Evolutionary conservation across 2,113 vertebrate genomes (phyloP).

Genomic region (Stomatorhinus ivindoensis): DNA sequence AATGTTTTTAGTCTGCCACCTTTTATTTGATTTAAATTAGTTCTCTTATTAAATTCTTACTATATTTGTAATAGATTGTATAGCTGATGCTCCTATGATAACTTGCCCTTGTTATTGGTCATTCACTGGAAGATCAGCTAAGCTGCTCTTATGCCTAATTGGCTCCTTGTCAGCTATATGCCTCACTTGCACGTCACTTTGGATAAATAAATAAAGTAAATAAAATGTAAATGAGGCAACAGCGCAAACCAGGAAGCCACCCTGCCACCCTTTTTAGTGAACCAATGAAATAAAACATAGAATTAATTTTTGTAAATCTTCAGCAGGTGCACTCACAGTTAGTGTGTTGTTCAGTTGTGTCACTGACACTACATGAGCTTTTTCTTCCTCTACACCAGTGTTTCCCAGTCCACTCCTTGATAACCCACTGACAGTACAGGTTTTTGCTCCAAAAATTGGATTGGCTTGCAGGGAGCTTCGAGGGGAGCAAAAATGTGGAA

Average conservation of each 20-base stretch:
- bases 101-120: not conserved
- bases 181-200: not conserved
- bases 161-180: not conserved
- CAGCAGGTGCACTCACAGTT: not conserved
- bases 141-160: not conserved
- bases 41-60: not conserved
- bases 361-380: not conserved
- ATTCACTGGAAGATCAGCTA: not conserved
- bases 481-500: not conserved
- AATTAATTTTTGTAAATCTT: not conserved
- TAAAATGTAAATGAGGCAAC: not conserved
- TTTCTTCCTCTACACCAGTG: not conserved
- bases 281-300: not conserved
- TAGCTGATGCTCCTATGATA: not conserved
- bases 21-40: not conserved
- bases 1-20: not conserved
- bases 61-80: not conserved
- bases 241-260: not conserved
- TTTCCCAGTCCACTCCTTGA: not conserved
- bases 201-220: not conserved
- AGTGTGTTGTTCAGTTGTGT: not conserved
- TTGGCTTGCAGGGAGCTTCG: not conserved
- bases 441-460: not conserved
- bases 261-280: not conserved
- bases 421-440: not conserved